phyloP scores from a whole-genome alignment of 2,113 vertebrate species.

The Trematocara macrostoma region DNA sequence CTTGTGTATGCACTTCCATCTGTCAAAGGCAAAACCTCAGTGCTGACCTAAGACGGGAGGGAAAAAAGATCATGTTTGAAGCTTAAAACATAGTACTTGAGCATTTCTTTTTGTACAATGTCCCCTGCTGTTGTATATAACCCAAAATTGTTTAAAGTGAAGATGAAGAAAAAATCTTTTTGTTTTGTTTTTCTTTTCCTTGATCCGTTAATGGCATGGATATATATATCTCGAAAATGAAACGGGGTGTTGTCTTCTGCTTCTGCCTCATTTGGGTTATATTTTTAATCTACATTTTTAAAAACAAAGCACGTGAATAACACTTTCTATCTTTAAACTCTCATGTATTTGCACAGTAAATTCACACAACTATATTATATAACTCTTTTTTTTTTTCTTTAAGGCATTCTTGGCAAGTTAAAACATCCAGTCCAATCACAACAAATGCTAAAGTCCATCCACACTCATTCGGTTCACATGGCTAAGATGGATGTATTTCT shows the following conservation, averaged over 20 bases:
- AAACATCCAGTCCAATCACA: background rate
- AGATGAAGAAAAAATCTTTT: conserved; percentile 38
- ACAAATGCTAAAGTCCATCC: background rate
- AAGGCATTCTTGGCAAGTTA: conserved; percentile 13
- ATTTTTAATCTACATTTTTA: conserved; percentile 16
- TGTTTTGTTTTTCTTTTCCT: background rate
- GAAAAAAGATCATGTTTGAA: conserved; percentile 35
- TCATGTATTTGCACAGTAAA: conserved; percentile 24
- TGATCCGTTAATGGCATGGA: conserved; percentile 58
- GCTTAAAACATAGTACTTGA: conserved; percentile 51
- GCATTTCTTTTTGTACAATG: conserved; percentile 54
- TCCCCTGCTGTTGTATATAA: conserved; percentile 50
- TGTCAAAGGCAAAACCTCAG: conserved; percentile 55
- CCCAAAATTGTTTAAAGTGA: conserved; percentile 41
- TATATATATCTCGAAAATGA: conserved; percentile 61
- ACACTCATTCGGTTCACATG: background rate
- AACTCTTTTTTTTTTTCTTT: background rate
- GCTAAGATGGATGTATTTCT: background rate
- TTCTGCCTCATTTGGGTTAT: conserved; percentile 50
- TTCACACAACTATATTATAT: background rate
- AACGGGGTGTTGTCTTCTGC: conserved; percentile 54
- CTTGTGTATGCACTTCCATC: conserved; percentile 62
- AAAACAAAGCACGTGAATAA: conserved; percentile 32
- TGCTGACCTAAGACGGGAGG: conserved; percentile 25
- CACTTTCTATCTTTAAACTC: background rate